Percentiles rank a stretch among this genome's conserved stretches.
These are phyloP conservation scores for Ormia ochracea DNA, from an alignment of 2,888 invertebrate genomes.

Conservation along the genomic window DNA sequence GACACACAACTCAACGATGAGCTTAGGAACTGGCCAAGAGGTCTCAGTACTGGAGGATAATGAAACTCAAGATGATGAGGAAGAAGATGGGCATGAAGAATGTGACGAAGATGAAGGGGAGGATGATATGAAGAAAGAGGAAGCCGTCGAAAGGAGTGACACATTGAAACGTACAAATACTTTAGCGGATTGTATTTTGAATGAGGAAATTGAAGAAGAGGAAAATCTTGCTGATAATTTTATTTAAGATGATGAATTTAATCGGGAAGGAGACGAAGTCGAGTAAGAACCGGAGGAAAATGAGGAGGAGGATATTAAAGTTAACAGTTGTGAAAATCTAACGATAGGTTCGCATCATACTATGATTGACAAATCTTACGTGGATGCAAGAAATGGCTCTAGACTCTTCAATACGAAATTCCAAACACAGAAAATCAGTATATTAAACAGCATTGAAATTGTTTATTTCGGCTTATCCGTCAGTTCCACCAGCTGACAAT, in stretches of 20 bases:
- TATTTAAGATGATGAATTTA: slow-evolving; percentile 28
- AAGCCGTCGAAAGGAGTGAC: neutral
- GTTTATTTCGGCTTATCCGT: too few relatives aligned
- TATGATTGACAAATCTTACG: slow-evolving; percentile 49
- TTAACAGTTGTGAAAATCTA: slow-evolving; percentile 13
- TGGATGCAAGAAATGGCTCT: slow-evolving; percentile 6
- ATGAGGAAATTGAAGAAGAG: slow-evolving; percentile 25
- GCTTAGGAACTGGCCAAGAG: slow-evolving; percentile 67
- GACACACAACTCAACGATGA: slow-evolving; percentile 87
- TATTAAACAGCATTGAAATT: slow-evolving; percentile 38
- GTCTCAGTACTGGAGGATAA: slow-evolving; percentile 21
- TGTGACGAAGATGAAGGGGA: neutral
- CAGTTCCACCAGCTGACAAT: too few relatives aligned
- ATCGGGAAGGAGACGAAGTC: slow-evolving; percentile 22
- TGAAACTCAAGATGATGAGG: slow-evolving; percentile 34
- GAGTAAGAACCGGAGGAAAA: slow-evolving; percentile 29
- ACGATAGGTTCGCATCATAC: slow-evolving; percentile 26
- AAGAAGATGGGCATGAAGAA: slow-evolving; percentile 1
- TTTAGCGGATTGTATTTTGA: slow-evolving; percentile 19
- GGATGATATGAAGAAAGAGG: neutral
- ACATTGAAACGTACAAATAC: slow-evolving; percentile 9
- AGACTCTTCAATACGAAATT: slow-evolving; percentile 30
- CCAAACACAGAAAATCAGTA: slow-evolving; percentile 25
- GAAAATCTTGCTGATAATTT: slow-evolving; percentile 26
- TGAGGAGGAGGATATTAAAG: slow-evolving; percentile 11